Percentiles rank a stretch among this genome's conserved stretches.
Evolutionary conservation across 2,888 invertebrate genomes (phyloP).

Genomic region (Tipula vernalis): DNA sequence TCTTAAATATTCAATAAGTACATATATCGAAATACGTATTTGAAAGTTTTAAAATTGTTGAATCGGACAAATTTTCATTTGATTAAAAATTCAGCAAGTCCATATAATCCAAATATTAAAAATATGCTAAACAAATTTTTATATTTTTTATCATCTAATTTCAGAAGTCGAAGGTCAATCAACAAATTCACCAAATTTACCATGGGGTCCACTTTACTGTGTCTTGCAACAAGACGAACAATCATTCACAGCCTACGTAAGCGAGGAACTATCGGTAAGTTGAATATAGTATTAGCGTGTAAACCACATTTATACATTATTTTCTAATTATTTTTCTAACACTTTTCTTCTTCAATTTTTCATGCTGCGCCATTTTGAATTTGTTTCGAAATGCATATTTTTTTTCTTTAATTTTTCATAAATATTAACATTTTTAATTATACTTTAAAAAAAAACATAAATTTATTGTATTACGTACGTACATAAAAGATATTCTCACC

Average conservation of each 20-base stretch:
- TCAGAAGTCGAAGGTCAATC: constrained; percentile 36
- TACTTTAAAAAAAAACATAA: not conserved
- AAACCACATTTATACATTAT: not conserved
- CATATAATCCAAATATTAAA: too few relatives aligned
- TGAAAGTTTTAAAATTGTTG: too few relatives aligned
- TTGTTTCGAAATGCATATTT: not conserved
- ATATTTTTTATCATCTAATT: constrained; percentile 15
- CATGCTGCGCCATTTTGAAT: constrained; percentile 11
- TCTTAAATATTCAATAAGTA: too few relatives aligned
- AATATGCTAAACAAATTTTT: too few relatives aligned
- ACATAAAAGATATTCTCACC: constrained; percentile 7
- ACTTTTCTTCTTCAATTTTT: not conserved
- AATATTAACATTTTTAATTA: constrained; percentile 11
- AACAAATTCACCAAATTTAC: constrained; percentile 30
- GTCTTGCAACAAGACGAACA: constrained; percentile 58
- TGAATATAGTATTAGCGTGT: not conserved
- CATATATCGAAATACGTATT: too few relatives aligned
- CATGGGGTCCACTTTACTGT: constrained; percentile 61
- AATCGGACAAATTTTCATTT: too few relatives aligned
- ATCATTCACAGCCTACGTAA: constrained; percentile 55
- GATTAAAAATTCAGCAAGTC: too few relatives aligned
- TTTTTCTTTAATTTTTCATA: not conserved
- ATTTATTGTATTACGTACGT: not conserved
- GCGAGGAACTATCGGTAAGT: constrained; percentile 61
- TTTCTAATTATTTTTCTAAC: not conserved